Percentiles rank a stretch among this genome's conserved stretches.
Conservation (phyloP, 1,140 invertebrate species). For the Hyposmocoma kahamanoa region DNA sequence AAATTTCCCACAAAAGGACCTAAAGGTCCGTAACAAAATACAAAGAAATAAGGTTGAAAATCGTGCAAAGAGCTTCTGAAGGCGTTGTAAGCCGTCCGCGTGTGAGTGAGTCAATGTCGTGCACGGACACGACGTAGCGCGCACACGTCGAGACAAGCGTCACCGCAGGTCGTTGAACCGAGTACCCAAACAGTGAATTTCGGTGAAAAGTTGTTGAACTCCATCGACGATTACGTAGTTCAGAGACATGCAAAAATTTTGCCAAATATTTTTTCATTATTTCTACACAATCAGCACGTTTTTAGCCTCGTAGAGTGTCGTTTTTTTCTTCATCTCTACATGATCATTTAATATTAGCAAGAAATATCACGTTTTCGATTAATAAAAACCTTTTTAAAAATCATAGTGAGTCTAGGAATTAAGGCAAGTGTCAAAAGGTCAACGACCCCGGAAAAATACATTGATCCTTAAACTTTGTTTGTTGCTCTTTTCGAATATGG, state of each 20-base stretch:
- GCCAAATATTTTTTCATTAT: slow-evolving; percentile 24
- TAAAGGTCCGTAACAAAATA: too few species aligned
- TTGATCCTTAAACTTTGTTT: too few species aligned
- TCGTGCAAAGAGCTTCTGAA: too few species aligned
- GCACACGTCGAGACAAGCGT: slow-evolving; percentile 47
- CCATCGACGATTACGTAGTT: slow-evolving; percentile 26
- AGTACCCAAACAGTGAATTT: slow-evolving; percentile 70
- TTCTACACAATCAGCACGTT: neutral
- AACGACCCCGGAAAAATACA: slow-evolving; percentile 39
- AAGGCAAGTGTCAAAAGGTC: slow-evolving; percentile 19
- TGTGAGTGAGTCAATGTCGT: slow-evolving; percentile 44
- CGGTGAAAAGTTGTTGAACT: slow-evolving; percentile 71
- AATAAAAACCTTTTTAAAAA: slow-evolving; percentile 4
- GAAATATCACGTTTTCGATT: too few species aligned
- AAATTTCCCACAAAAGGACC: too few species aligned
- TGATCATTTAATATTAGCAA: too few species aligned
- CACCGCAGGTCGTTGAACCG: slow-evolving; percentile 56
- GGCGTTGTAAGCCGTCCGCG: slow-evolving; percentile 18
- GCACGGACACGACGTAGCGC: slow-evolving; percentile 37
- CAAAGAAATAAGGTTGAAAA: too few species aligned
- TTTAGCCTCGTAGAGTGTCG: too few species aligned
- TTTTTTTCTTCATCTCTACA: too few species aligned
- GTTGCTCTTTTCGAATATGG: too few species aligned
- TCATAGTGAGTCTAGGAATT: slow-evolving; percentile 9
- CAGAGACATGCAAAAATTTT: slow-evolving; percentile 33